Conservation (phyloP, 2,888 invertebrate genomes). For the Phlogophora meticulosa region DNA sequence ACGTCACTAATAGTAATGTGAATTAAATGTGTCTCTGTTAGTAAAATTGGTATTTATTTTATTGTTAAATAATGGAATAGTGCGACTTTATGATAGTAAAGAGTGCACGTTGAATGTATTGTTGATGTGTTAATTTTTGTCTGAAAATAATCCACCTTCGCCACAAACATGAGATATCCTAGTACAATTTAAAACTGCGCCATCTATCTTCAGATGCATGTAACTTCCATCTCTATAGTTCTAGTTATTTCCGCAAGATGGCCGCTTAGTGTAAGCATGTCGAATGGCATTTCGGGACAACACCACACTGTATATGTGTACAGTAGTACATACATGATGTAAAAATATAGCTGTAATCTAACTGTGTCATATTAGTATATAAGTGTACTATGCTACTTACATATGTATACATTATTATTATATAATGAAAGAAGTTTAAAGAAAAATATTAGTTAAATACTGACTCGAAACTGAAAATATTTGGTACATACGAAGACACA, state of each 20-base stretch:
- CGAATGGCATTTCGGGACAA: constrained; percentile 76
- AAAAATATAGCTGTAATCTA: constrained; percentile 88
- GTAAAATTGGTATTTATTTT: constrained; percentile 47
- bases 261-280: constrained; percentile 26
- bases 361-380: constrained; percentile 90
- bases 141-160: background rate
- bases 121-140: constrained; percentile 13
- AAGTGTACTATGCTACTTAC: constrained; percentile 91
- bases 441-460: constrained; percentile 87
- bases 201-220: constrained; percentile 42
- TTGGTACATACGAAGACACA: constrained; percentile 73
- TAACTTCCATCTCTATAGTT: constrained; percentile 26
- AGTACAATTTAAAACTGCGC: constrained; percentile 34
- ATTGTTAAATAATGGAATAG: constrained; percentile 35
- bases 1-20: constrained; percentile 12
- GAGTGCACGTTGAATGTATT: constrained; percentile 39
- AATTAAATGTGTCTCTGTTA: constrained; percentile 32
- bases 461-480: constrained; percentile 76
- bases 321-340: constrained; percentile 88
- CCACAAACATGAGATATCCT: background rate
- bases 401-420: constrained; percentile 86
- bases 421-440: constrained; percentile 84
- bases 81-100: constrained; percentile 47
- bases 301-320: constrained; percentile 87
- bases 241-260: constrained; percentile 45